Conservation (phyloP, 2,797 vertebrate species). For the Melanotaenia nigrans region DNA sequence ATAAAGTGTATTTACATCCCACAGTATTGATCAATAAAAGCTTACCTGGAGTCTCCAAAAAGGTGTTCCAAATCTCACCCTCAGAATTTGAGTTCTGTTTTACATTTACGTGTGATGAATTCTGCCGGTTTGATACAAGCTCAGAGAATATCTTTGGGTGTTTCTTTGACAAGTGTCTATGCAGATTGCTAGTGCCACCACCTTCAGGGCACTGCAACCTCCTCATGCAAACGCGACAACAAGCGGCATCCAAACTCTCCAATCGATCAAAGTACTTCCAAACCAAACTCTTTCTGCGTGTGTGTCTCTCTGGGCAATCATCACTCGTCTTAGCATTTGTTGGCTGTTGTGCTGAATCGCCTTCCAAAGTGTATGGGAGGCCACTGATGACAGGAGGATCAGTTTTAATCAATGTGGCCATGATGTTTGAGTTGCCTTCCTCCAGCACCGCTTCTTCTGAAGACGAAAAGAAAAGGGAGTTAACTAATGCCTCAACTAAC, state of each 20-base stretch:
- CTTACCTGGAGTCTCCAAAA: slow-evolving; percentile 54
- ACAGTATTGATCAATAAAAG: not conserved
- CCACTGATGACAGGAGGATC: slow-evolving; percentile 43
- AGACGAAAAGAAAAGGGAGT: slow-evolving; percentile 3
- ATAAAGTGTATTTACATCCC: not conserved
- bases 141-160: slow-evolving; percentile 68
- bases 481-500: not conserved
- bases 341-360: slow-evolving; percentile 6
- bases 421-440: slow-evolving; percentile 52
- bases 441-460: slow-evolving; percentile 70
- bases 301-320: slow-evolving; percentile 24
- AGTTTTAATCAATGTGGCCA: slow-evolving; percentile 44
- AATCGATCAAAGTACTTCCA: slow-evolving; percentile 76
- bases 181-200: slow-evolving; percentile 43
- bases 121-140: slow-evolving; percentile 29
- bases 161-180: slow-evolving; percentile 75
- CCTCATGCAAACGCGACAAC: slow-evolving; percentile 76
- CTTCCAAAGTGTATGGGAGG: slow-evolving; percentile 40
- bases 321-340: not conserved
- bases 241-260: slow-evolving; percentile 62
- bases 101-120: slow-evolving; percentile 16
- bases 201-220: slow-evolving; percentile 52
- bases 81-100: slow-evolving; percentile 27
- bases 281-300: slow-evolving; percentile 49
- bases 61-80: not conserved